These are phyloP conservation scores for Neodiprion fabricii DNA, from an alignment of 1,140 invertebrate species.

Conservation along the genomic window DNA sequence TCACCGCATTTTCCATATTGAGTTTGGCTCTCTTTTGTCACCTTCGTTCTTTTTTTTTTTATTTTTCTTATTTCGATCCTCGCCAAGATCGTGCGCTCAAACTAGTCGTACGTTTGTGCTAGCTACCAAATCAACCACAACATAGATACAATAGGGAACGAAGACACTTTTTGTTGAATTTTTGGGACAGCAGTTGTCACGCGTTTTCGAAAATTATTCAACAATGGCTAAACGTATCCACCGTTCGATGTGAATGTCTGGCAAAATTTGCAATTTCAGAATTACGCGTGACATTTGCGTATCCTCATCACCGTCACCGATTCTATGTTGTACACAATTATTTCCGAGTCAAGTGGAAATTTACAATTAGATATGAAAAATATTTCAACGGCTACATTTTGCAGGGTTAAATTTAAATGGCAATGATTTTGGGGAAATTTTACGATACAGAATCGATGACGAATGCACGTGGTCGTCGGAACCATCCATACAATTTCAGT, in stretches of 20 bases:
- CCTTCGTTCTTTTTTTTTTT: background rate
- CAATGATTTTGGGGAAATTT: too few species aligned
- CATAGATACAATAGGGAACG: slow-evolving; percentile 27
- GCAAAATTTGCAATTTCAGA: background rate
- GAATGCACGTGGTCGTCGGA: slow-evolving; percentile 28
- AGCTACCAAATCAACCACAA: slow-evolving; percentile 37
- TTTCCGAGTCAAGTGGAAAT: too few species aligned
- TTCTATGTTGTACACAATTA: background rate
- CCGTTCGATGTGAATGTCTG: too few species aligned
- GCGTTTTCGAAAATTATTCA: too few species aligned
- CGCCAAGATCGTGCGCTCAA: background rate
- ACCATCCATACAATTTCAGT: slow-evolving; percentile 27
- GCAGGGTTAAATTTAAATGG: too few species aligned
- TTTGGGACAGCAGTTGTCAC: too few species aligned
- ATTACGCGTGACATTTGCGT: background rate
- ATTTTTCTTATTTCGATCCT: background rate
- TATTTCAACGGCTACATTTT: too few species aligned
- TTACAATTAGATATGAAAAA: too few species aligned
- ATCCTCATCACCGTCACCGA: background rate
- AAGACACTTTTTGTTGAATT: slow-evolving; percentile 14
- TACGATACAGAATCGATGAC: background rate
- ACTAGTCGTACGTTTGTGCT: slow-evolving; percentile 22
- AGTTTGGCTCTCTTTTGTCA: background rate
- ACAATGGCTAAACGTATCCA: too few species aligned
- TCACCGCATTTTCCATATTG: slow-evolving; percentile 19